Conservation (phyloP, 2,888 invertebrate species). For the Hydropsyche betteni region DNA sequence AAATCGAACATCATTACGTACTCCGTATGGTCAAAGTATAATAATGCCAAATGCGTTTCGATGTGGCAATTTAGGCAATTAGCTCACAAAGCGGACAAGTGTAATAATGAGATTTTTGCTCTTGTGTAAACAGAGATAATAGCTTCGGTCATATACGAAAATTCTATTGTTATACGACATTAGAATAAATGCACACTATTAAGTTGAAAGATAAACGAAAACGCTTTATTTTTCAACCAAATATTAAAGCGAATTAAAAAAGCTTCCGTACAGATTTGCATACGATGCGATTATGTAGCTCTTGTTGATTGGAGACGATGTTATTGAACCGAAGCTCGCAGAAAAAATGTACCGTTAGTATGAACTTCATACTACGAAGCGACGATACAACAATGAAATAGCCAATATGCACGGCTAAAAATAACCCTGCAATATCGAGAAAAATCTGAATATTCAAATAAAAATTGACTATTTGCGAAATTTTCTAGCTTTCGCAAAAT, state of each 20-base stretch:
- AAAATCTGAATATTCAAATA: not conserved
- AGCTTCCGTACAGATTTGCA: not conserved
- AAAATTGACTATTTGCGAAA: not conserved
- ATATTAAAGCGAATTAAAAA: not conserved
- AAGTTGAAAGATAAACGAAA: not conserved
- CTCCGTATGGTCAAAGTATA: constrained; percentile 19
- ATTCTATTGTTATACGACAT: not conserved
- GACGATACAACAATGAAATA: constrained; percentile 1
- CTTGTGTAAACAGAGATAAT: constrained; percentile 29
- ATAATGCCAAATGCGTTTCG: constrained; percentile 6
- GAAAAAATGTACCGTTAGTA: constrained; percentile 25
- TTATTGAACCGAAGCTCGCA: constrained; percentile 25
- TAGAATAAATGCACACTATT: not conserved
- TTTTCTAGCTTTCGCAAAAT: constrained; percentile 3
- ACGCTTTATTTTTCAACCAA: no score
- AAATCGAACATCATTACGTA: constrained; percentile 16
- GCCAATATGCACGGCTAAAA: not conserved
- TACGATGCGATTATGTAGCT: not conserved
- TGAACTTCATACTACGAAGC: not conserved
- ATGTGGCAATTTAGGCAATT: constrained; percentile 28
- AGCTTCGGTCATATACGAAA: not conserved
- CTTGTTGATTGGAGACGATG: constrained; percentile 8
- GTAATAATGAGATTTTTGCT: constrained; percentile 29
- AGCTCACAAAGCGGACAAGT: constrained; percentile 13
- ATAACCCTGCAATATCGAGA: not conserved